Conservation (phyloP, 2,888 invertebrate species). For the Ligdia adustata region DNA sequence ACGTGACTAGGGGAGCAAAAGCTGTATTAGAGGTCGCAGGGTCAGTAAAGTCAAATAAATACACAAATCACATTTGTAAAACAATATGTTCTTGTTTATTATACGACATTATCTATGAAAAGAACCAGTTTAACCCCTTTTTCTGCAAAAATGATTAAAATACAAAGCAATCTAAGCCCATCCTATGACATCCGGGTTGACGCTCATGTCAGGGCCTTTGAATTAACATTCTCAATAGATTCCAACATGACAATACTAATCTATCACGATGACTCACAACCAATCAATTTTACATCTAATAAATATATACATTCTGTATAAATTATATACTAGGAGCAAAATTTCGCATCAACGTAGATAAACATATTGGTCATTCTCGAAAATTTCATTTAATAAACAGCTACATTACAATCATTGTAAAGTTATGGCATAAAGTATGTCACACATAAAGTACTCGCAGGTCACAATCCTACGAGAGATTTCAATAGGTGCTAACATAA, state of each 20-base stretch:
- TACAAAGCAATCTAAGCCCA: too few species aligned
- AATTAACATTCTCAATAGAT: slow-evolving; percentile 4
- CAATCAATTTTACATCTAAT: slow-evolving; percentile 20
- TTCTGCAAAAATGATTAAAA: too few species aligned
- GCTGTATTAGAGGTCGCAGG: too few species aligned
- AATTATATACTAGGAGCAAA: too few species aligned
- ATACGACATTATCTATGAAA: too few species aligned
- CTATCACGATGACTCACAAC: slow-evolving; percentile 21
- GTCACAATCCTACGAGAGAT: slow-evolving; percentile 6
- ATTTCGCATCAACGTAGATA: background rate
- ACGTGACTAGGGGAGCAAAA: too few species aligned
- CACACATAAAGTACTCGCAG: slow-evolving; percentile 11
- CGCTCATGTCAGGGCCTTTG: background rate
- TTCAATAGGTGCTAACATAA: slow-evolving; percentile 18
- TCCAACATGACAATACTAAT: background rate
- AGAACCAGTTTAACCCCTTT: too few species aligned
- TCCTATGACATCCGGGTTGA: slow-evolving; percentile 9
- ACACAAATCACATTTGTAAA: too few species aligned
- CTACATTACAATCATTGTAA: slow-evolving; percentile 37
- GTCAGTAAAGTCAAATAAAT: too few species aligned
- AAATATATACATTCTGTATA: background rate
- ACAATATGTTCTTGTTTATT: too few species aligned
- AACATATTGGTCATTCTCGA: slow-evolving; percentile 16
- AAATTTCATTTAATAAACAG: slow-evolving; percentile 18
- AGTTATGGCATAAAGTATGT: slow-evolving; percentile 16